Evolutionary conservation across 2,888 invertebrate genomes (phyloP).

Genomic region (Rhingia rostrata): DNA sequence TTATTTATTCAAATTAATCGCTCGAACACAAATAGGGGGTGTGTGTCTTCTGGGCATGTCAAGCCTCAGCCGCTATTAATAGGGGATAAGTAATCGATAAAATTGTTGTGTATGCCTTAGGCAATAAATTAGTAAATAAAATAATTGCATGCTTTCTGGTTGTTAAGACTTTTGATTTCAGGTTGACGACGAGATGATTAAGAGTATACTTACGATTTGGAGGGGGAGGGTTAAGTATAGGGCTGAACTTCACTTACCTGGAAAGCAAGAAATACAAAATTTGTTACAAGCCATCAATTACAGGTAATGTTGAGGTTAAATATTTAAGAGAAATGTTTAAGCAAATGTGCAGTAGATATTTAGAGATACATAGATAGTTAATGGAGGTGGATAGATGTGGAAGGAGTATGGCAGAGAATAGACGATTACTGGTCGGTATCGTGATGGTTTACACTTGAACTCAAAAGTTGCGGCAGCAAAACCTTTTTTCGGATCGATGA

Average conservation of each 20-base stretch:
- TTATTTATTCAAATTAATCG: slow-evolving; percentile 73
- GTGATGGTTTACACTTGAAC: too few species aligned
- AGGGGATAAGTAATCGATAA: slow-evolving; percentile 50
- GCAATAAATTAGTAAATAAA: slow-evolving; percentile 41
- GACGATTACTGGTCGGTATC: too few species aligned
- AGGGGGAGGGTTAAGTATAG: background rate
- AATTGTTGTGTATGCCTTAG: slow-evolving; percentile 42
- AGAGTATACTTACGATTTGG: slow-evolving; percentile 18
- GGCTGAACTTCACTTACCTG: slow-evolving; percentile 52
- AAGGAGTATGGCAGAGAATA: too few species aligned
- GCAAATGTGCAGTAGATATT: too few species aligned
- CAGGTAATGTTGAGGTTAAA: too few species aligned
- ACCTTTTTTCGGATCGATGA: too few species aligned
- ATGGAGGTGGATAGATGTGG: too few species aligned
- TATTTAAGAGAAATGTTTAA: too few species aligned
- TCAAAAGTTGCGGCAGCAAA: too few species aligned
- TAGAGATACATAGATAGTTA: too few species aligned
- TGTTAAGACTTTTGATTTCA: slow-evolving; percentile 22
- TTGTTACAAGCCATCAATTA: background rate
- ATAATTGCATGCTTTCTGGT: slow-evolving; percentile 35
- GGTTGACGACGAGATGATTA: slow-evolving; percentile 3
- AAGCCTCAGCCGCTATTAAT: slow-evolving; percentile 36
- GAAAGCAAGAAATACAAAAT: slow-evolving; percentile 25
- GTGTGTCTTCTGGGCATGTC: slow-evolving; percentile 14
- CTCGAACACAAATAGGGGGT: slow-evolving; percentile 49